These are phyloP conservation scores for Brachionus calyciflorus DNA, from an alignment of 1,140 invertebrate genomes.

Conservation along the genomic window DNA sequence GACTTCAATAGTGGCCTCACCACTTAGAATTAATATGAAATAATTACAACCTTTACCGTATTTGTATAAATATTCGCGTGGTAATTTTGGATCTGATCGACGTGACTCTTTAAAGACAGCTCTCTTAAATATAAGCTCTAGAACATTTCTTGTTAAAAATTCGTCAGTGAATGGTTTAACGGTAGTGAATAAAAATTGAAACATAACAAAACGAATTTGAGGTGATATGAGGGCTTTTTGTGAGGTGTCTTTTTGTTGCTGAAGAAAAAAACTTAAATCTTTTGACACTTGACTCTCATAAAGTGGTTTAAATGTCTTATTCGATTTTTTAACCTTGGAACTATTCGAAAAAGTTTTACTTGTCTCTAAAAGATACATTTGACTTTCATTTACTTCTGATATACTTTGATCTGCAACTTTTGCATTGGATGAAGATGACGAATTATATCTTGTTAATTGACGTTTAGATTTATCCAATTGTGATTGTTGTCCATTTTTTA, in stretches of 20 bases:
- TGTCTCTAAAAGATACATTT: neutral
- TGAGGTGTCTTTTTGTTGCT: slow-evolving; percentile 41
- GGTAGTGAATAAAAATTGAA: slow-evolving; percentile 38
- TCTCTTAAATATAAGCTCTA: slow-evolving; percentile 33
- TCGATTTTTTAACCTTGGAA: neutral
- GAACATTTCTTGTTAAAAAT: slow-evolving; percentile 42
- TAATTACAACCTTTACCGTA: slow-evolving; percentile 36
- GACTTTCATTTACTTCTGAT: no score
- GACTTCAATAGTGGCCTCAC: slow-evolving; percentile 37
- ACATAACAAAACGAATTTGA: slow-evolving; percentile 46
- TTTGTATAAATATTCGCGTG: slow-evolving; percentile 34
- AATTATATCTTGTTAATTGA: no score
- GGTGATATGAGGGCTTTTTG: slow-evolving; percentile 27
- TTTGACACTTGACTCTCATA: slow-evolving; percentile 23
- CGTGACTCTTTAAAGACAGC: slow-evolving; percentile 39
- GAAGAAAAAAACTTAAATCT: slow-evolving; percentile 42
- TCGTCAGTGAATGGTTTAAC: slow-evolving; percentile 45
- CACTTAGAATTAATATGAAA: slow-evolving; percentile 40
- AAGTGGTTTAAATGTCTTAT: neutral
- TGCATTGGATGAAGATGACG: neutral
- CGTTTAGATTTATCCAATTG: no score
- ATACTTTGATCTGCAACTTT: neutral
- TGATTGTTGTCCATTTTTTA: no score
- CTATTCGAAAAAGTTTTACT: neutral
- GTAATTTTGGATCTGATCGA: slow-evolving; percentile 20